phyloP scores from a whole-genome alignment of 2,113 vertebrate genomes.

The Cebidichthys violaceus region DNA sequence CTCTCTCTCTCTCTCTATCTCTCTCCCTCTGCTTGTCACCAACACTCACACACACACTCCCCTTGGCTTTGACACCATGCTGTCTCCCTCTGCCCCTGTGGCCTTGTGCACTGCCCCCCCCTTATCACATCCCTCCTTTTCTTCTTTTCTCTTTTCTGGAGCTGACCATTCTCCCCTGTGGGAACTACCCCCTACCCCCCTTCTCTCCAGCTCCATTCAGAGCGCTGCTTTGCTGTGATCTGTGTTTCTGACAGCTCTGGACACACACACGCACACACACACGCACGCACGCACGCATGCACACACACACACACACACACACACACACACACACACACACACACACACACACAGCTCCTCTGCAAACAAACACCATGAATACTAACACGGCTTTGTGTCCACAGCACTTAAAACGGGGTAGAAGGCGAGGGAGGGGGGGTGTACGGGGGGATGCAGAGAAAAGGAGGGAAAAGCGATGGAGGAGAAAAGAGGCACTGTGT shows the following conservation, averaged over 20 bases:
- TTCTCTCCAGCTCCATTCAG: conserved; percentile 88
- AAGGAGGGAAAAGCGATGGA: conserved; percentile 71
- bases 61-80: conserved; percentile 80
- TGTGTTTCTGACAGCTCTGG: conserved; percentile 87
- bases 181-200: conserved; percentile 78
- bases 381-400: conserved; percentile 83
- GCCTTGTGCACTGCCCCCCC: conserved; percentile 61
- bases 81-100: conserved; percentile 76
- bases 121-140: conserved; percentile 68
- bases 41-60: conserved; percentile 64
- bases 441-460: conserved; percentile 43
- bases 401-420: conserved; percentile 79
- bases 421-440: conserved; percentile 32
- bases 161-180: conserved; percentile 87
- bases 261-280: conserved; percentile 49
- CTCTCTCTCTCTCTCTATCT: conserved; percentile 63
- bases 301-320: conserved; percentile 47
- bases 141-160: conserved; percentile 81
- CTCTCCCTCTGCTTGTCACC: conserved; percentile 52
- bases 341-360: conserved; percentile 64
- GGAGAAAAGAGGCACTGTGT: conserved; percentile 78
- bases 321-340: conserved; percentile 15
- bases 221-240: conserved; percentile 82
- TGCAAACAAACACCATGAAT: conserved; percentile 93
- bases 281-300: conserved; percentile 54